Percentiles rank a stretch among this genome's conserved stretches.
These are phyloP conservation scores for Rhadina sibilatrix DNA, from an alignment of 2,113 vertebrate genomes.

Conservation along the genomic window DNA sequence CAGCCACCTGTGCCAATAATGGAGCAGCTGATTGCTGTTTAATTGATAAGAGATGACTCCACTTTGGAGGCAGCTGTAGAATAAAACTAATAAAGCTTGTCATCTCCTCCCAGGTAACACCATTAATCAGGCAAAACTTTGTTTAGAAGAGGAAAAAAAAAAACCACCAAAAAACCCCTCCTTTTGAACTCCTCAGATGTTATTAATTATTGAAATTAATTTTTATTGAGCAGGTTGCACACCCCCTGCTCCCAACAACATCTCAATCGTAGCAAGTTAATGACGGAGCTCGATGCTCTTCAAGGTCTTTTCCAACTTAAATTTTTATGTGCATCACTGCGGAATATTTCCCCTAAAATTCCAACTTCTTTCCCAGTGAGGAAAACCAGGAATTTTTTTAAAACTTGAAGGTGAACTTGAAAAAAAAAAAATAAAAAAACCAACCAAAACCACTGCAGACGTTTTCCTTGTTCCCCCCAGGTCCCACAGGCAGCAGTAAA, in stretches of 20 bases:
- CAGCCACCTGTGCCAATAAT: background rate
- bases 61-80: background rate
- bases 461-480: background rate
- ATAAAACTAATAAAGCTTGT: background rate
- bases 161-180: background rate
- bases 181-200: background rate
- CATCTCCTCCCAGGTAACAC: background rate
- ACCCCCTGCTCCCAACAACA: background rate
- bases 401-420: background rate
- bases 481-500: background rate
- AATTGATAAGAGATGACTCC: background rate
- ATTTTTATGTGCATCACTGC: background rate
- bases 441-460: background rate
- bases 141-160: background rate
- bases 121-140: conserved; percentile 1
- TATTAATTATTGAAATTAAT: background rate
- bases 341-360: background rate
- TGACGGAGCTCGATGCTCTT: background rate
- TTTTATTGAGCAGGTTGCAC: background rate
- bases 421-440: background rate
- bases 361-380: background rate
- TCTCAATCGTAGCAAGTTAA: background rate
- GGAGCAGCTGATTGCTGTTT: background rate
- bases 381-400: background rate
- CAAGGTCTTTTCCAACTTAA: background rate